Percentiles rank a stretch among this genome's conserved stretches.
Conservation (phyloP, 2,888 invertebrate genomes). For the Oeneis ivallda region DNA sequence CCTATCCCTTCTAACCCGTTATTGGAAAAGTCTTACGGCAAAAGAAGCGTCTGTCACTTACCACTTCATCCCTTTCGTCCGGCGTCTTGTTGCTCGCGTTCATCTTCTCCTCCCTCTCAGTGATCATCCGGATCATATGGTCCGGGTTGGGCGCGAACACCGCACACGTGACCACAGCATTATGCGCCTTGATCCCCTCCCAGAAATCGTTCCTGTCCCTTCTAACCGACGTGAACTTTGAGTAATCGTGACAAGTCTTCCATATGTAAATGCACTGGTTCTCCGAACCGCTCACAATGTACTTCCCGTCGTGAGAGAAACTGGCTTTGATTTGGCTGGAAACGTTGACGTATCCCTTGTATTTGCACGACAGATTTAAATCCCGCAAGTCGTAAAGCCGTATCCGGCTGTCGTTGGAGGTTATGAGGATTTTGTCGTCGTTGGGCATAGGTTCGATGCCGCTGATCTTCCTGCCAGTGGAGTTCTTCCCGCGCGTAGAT, state of each 20-base stretch:
- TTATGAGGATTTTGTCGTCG: slow-evolving; percentile 97
- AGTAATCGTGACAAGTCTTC: slow-evolving; percentile 98
- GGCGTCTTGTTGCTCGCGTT: slow-evolving; percentile 45
- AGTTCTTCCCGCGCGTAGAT: slow-evolving; percentile 97
- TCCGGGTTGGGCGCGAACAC: slow-evolving; percentile 99
- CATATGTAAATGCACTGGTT: slow-evolving; percentile 99
- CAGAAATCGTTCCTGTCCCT: slow-evolving; percentile 98
- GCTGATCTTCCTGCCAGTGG: slow-evolving; percentile 96
- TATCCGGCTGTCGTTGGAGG: slow-evolving; percentile 98
- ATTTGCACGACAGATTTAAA: slow-evolving; percentile 96
- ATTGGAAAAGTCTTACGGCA: too few species aligned
- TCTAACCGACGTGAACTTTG: slow-evolving; percentile 94
- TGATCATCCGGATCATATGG: slow-evolving; percentile 89
- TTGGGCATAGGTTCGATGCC: slow-evolving; percentile 98
- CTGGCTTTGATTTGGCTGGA: slow-evolving; percentile 99
- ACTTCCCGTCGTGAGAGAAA: slow-evolving; percentile 98
- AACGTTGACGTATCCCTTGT: slow-evolving; percentile 94
- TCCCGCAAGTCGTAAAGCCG: slow-evolving; percentile 97
- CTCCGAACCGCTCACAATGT: slow-evolving; percentile 98
- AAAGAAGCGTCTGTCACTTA: too few species aligned
- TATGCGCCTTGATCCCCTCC: slow-evolving; percentile 94
- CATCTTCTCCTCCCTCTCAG: slow-evolving; percentile 76
- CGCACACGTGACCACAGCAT: slow-evolving; percentile 97
- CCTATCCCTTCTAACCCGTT: slow-evolving; percentile 92
- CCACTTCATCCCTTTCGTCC: slow-evolving; percentile 61